Percentiles rank a stretch among this genome's conserved stretches.
phyloP scores from a whole-genome alignment of 2,797 vertebrate species.

The Danio albolineatus region DNA sequence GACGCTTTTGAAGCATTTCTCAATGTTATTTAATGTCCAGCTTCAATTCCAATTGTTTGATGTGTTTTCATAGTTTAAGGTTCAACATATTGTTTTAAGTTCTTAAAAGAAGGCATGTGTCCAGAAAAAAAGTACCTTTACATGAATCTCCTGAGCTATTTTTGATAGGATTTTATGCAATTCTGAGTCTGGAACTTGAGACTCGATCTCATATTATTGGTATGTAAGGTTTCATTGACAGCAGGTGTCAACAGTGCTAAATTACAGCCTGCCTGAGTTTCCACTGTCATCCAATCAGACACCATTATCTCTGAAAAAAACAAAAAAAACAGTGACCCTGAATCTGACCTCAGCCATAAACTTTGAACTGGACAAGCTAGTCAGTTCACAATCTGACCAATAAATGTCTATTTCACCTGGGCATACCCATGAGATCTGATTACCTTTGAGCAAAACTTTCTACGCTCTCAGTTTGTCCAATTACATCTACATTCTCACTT shows the following conservation, averaged over 20 bases:
- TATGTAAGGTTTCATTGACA: conserved; percentile 27
- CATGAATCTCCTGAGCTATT: background rate
- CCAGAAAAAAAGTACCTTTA: background rate
- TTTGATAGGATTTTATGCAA: background rate
- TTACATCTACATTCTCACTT: conserved; percentile 24
- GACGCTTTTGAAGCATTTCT: too few species aligned
- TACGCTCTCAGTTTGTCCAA: conserved; percentile 18
- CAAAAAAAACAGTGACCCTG: background rate
- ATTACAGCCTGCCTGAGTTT: conserved; percentile 32
- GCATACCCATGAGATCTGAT: conserved; percentile 9
- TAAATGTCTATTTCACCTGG: conserved; percentile 13
- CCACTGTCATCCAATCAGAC: conserved; percentile 24
- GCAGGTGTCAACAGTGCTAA: conserved; percentile 41
- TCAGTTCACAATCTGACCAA: background rate
- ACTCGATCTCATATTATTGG: conserved; percentile 7
- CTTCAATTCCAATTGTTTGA: too few species aligned
- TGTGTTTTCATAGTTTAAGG: too few species aligned
- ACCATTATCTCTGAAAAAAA: background rate
- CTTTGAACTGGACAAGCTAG: background rate
- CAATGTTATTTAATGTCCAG: too few species aligned
- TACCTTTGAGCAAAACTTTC: background rate
- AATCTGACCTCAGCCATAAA: conserved; percentile 5
- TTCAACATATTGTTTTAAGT: too few species aligned
- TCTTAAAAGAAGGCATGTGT: too few species aligned
- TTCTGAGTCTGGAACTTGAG: background rate